Evolutionary conservation across 2,113 vertebrate genomes (phyloP).

Genomic region (Tragelaphus scriptus): DNA sequence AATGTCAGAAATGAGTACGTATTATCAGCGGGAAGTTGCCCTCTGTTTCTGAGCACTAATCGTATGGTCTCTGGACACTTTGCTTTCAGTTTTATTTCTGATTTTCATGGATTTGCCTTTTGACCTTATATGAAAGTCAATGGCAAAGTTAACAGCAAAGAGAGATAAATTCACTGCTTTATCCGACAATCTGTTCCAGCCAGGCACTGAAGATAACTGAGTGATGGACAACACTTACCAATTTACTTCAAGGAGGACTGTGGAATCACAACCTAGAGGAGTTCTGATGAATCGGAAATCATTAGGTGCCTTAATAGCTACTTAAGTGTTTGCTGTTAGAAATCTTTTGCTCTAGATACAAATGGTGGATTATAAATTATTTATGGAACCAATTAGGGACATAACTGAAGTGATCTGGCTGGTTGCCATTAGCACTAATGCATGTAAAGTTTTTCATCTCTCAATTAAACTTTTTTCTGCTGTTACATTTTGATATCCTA

Average conservation of each 20-base stretch:
- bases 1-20: not conserved
- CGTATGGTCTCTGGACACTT: not conserved
- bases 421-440: slow-evolving; percentile 62
- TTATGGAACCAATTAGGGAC: slow-evolving; percentile 60
- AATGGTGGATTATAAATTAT: slow-evolving; percentile 69
- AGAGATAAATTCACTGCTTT: not conserved
- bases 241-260: slow-evolving; percentile 1
- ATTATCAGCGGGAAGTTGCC: not conserved
- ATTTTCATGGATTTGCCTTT: slow-evolving; percentile 12
- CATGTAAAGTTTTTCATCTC: slow-evolving; percentile 60
- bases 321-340: slow-evolving; percentile 61
- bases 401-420: slow-evolving; percentile 62
- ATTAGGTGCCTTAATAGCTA: slow-evolving; percentile 56
- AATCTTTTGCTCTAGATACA: slow-evolving; percentile 59
- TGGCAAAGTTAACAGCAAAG: slow-evolving; percentile 3
- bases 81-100: not conserved
- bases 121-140: slow-evolving; percentile 18
- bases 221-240: not conserved
- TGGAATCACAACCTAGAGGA: slow-evolving; percentile 24
- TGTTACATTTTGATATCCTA: slow-evolving; percentile 46
- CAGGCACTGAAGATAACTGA: not conserved
- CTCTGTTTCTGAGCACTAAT: not conserved
- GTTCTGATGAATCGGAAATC: slow-evolving; percentile 56
- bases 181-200: not conserved
- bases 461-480: slow-evolving; percentile 56